Percentiles rank a stretch among this genome's conserved stretches.
phyloP scores from a whole-genome alignment of 2,888 invertebrate species.

The Parochlus steinenii region DNA sequence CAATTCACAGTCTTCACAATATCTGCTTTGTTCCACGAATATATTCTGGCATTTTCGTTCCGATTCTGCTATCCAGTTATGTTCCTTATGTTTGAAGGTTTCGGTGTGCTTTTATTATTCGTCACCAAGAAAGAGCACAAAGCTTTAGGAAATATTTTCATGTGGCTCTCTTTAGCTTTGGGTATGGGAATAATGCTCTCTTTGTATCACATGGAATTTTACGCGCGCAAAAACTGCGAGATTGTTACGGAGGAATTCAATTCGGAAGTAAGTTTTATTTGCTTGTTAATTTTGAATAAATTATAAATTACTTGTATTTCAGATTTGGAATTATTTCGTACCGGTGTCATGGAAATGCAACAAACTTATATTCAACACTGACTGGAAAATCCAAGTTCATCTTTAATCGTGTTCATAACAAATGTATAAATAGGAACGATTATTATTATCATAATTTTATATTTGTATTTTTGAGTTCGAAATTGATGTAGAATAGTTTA shows the following conservation, averaged over 20 bases:
- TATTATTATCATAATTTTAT: too few relatives aligned
- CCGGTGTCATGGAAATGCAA: constrained; percentile 35
- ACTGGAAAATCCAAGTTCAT: constrained; percentile 13
- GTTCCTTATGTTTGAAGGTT: constrained; percentile 55
- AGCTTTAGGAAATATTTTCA: constrained; percentile 54
- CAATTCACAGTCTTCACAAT: constrained; percentile 53
- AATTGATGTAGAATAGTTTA: too few relatives aligned
- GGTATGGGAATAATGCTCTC: constrained; percentile 51
- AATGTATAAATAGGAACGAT: too few relatives aligned
- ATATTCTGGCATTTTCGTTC: constrained; percentile 59
- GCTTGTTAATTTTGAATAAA: constrained; percentile 25
- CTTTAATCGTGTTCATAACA: constrained; percentile 1
- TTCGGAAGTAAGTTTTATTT: too few relatives aligned
- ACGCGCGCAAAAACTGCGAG: constrained; percentile 54
- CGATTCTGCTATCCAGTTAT: constrained; percentile 80
- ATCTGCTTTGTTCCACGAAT: constrained; percentile 80
- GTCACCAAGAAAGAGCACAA: constrained; percentile 33
- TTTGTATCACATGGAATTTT: constrained; percentile 74
- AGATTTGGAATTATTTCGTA: constrained; percentile 29
- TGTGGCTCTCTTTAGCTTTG: constrained; percentile 64
- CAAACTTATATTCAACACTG: constrained; percentile 13
- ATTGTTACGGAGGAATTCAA: not conserved
- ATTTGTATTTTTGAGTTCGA: too few relatives aligned
- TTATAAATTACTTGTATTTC: constrained; percentile 19
- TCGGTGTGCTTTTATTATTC: constrained; percentile 42